phyloP scores from a whole-genome alignment of 2,113 vertebrate genomes.

The Artemisiospiza belli region DNA sequence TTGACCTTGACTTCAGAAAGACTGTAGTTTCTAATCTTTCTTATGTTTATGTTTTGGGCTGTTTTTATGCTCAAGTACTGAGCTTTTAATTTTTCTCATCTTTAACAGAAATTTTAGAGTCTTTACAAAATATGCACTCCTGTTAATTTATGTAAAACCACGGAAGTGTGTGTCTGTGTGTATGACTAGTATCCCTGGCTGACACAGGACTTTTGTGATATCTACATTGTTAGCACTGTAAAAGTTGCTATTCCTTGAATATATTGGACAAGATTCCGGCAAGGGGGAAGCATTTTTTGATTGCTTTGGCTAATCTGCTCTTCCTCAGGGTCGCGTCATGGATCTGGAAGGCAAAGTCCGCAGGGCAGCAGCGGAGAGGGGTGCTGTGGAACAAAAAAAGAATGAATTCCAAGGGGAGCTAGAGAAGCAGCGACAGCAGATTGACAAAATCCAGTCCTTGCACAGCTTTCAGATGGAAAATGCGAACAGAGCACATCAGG shows the following conservation, averaged over 20 bases:
- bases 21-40: not conserved
- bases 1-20: not conserved
- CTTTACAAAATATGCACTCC: accelerated
- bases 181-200: not conserved
- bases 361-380: slow-evolving; percentile 78
- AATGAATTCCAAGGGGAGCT: slow-evolving; percentile 87
- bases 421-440: slow-evolving; percentile 82
- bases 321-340: slow-evolving; percentile 79
- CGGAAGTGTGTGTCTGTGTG: not conserved
- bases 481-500: slow-evolving; percentile 75
- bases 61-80: not conserved
- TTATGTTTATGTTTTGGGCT: not conserved
- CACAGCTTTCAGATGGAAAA: slow-evolving; percentile 85
- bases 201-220: not conserved
- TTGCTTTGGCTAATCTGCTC: not conserved
- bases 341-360: slow-evolving; percentile 86
- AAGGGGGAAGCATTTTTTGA: not conserved
- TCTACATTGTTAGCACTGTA: not conserved
- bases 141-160: not conserved
- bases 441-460: slow-evolving; percentile 79
- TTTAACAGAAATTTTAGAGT: not conserved
- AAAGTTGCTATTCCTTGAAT: not conserved
- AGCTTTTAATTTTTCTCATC: not conserved
- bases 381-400: slow-evolving; percentile 84
- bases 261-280: not conserved